These are phyloP conservation scores for Leptopilina drosophilae DNA, from an alignment of 2,888 invertebrate species.

Conservation along the genomic window DNA sequence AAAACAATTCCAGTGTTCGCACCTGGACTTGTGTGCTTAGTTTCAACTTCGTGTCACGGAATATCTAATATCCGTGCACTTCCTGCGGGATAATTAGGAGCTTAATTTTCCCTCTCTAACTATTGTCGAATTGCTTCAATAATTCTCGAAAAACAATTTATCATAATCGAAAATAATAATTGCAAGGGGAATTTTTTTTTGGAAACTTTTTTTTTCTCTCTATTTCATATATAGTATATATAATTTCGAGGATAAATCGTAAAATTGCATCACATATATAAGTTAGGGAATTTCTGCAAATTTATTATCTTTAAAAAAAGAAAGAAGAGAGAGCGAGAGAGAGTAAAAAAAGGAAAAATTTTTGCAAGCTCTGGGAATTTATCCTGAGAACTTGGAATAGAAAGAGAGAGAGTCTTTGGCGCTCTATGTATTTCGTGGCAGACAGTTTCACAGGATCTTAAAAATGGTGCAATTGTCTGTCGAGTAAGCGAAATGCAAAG, in stretches of 20 bases:
- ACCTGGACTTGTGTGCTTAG: conserved; percentile 11
- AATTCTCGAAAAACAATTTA: no score
- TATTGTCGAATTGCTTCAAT: no score
- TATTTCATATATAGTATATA: no score
- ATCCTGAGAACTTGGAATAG: not conserved
- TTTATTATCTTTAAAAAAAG: not conserved
- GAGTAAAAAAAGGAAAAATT: not conserved
- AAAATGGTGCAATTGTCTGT: conserved; percentile 22
- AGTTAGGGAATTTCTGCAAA: not conserved
- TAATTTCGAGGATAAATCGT: no score
- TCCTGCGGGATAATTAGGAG: conserved; percentile 22
- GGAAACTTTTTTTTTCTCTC: no score
- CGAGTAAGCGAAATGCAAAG: conserved; percentile 38
- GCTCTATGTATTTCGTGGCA: conserved; percentile 13
- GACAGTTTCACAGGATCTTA: conserved; percentile 27
- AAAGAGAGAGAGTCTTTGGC: not conserved
- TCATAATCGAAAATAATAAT: no score
- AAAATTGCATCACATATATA: not conserved
- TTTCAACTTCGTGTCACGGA: conserved; percentile 14
- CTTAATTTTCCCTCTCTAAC: conserved; percentile 4
- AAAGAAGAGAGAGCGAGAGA: not conserved
- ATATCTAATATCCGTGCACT: conserved; percentile 22
- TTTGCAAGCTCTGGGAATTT: not conserved
- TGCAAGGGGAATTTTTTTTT: no score
- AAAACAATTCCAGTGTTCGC: conserved; percentile 32